Conservation (phyloP, 2,113 vertebrate species). For the Sterrhoptilus dennistouni region DNA sequence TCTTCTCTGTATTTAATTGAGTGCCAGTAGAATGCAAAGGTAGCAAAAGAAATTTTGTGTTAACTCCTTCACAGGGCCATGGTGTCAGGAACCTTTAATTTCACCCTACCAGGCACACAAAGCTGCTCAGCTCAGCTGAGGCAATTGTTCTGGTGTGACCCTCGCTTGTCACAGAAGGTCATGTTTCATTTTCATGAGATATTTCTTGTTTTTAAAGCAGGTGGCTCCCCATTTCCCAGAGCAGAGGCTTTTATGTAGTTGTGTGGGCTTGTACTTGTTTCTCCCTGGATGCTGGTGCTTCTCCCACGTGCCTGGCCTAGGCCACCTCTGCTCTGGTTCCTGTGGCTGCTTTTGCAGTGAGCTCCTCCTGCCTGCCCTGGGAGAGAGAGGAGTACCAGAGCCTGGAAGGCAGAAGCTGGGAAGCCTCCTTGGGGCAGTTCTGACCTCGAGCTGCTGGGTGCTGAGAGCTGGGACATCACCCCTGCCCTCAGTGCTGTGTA, state of each 20-base stretch:
- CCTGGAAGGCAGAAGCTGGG: neutral
- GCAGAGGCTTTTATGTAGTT: neutral
- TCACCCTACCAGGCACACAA: accelerated
- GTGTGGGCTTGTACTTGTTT: accelerated
- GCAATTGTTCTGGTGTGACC: neutral
- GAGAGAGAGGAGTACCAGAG: too few species aligned
- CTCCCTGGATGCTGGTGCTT: neutral
- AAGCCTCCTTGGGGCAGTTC: neutral
- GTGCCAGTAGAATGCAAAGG: neutral
- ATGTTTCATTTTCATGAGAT: neutral
- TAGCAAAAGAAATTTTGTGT: neutral
- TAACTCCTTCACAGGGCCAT: accelerated
- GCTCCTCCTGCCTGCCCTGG: neutral
- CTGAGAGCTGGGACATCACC: neutral
- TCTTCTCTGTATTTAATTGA: neutral
- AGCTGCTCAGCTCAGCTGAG: neutral
- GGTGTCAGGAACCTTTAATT: neutral
- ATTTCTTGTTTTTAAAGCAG: neutral
- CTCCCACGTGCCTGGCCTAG: accelerated
- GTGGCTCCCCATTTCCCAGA: neutral
- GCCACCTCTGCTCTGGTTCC: neutral
- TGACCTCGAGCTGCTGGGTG: neutral
- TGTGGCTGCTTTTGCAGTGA: neutral
- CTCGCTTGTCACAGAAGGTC: neutral
- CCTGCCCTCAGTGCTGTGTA: accelerated